Evolutionary conservation across 2,888 invertebrate genomes (phyloP).

Genomic region (Sarcophaga subvicina): DNA sequence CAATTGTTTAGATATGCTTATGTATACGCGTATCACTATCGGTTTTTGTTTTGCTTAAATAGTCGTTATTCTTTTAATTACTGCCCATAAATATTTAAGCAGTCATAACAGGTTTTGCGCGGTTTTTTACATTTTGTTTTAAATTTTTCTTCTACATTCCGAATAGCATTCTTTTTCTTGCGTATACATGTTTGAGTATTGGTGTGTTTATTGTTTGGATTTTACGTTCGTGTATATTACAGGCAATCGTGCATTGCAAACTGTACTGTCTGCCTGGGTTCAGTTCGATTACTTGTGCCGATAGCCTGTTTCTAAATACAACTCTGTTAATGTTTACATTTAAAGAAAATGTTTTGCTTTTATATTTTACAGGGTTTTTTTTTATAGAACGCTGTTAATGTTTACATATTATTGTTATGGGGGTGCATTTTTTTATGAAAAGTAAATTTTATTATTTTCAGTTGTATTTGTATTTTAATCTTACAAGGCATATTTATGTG

Average conservation of each 20-base stretch:
- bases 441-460: too few species aligned
- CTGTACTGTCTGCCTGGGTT: slow-evolving; percentile 31
- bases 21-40: not conserved
- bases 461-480: too few species aligned
- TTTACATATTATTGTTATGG: too few species aligned
- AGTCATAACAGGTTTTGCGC: slow-evolving; percentile 2
- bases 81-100: not conserved
- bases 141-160: not conserved
- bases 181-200: not conserved
- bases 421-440: too few species aligned
- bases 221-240: not conserved
- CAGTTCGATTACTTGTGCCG: slow-evolving; percentile 17
- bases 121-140: slow-evolving; percentile 16
- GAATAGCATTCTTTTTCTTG: not conserved
- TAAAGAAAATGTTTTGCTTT: too few species aligned
- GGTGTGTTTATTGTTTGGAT: not conserved
- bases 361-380: too few species aligned
- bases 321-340: not conserved
- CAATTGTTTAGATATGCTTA: slow-evolving; percentile 4
- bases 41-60: not conserved
- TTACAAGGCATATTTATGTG: too few species aligned
- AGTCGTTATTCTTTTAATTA: not conserved
- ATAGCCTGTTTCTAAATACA: not conserved
- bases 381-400: too few species aligned
- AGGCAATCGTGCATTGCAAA: slow-evolving; percentile 15